phyloP scores from a whole-genome alignment of 2,888 invertebrate species.

The Acanthosepion esculentum region DNA sequence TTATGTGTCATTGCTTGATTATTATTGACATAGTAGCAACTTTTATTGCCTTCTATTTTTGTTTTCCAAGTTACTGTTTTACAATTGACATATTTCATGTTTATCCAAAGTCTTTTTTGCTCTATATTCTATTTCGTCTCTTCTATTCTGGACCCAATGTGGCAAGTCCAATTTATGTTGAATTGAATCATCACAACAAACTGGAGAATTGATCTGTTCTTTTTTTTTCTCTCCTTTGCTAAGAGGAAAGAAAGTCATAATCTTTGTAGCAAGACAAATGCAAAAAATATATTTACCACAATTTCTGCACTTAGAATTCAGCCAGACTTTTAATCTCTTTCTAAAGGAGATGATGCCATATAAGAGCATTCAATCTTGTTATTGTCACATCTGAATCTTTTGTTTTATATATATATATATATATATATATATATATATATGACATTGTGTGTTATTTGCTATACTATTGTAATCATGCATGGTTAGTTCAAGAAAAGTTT shows the following conservation, averaged over 20 bases:
- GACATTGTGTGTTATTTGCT: too few relatives aligned
- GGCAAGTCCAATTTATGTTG: neutral
- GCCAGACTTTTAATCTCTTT: neutral
- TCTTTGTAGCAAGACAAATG: neutral
- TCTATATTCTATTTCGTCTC: neutral
- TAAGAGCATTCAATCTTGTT: neutral
- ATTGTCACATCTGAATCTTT: neutral
- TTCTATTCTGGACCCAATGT: neutral
- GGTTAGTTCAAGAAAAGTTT: too few relatives aligned
- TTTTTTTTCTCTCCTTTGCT: neutral
- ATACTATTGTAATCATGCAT: too few relatives aligned
- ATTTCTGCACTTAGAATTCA: neutral
- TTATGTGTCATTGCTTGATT: neutral
- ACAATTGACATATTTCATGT: neutral
- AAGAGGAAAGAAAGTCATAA: neutral
- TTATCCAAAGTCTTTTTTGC: neutral
- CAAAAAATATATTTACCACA: conserved; percentile 6
- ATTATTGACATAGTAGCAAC: neutral
- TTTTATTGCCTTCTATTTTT: neutral
- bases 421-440: neutral
- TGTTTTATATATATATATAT: neutral
- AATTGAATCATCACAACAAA: neutral
- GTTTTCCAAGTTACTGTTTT: neutral
- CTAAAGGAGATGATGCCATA: neutral
- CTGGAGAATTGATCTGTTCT: neutral